Percentiles rank a stretch among this genome's conserved stretches.
Evolutionary conservation across 2,888 invertebrate species (phyloP).

Genomic region (Clostera curtula): DNA sequence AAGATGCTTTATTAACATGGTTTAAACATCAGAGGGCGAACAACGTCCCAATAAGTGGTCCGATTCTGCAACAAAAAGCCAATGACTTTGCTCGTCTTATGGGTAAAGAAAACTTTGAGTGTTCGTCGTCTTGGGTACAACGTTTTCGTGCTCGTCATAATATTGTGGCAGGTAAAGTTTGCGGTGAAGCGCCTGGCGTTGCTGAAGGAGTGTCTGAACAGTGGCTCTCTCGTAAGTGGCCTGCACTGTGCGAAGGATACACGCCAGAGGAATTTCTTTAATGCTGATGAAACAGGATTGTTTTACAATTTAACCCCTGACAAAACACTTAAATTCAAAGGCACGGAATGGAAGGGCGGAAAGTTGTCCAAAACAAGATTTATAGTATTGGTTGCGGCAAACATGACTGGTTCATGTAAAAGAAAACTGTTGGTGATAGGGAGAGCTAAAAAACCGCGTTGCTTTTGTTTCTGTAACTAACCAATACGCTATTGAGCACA

Average conservation of each 20-base stretch:
- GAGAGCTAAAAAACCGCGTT: slow-evolving; percentile 30
- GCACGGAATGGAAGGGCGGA: slow-evolving; percentile 25
- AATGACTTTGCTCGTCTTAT: slow-evolving; percentile 22
- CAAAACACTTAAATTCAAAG: slow-evolving; percentile 26
- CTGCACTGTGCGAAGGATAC: slow-evolving; percentile 16
- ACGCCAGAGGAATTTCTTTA: slow-evolving; percentile 18
- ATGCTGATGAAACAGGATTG: slow-evolving; percentile 26
- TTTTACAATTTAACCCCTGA: slow-evolving; percentile 26
- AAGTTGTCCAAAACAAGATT: slow-evolving; percentile 27
- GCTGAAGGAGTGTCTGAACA: slow-evolving; percentile 20
- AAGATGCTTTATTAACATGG: slow-evolving; percentile 23
- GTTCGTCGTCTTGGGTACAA: slow-evolving; percentile 26
- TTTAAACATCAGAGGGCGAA: slow-evolving; percentile 23
- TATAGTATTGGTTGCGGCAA: slow-evolving; percentile 30
- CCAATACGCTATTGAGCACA: slow-evolving; percentile 7
- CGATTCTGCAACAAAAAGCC: slow-evolving; percentile 9
- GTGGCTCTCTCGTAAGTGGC: slow-evolving; percentile 14
- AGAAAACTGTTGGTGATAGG: slow-evolving; percentile 30
- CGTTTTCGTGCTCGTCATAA: slow-evolving; percentile 24
- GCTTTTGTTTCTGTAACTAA: slow-evolving; percentile 20
- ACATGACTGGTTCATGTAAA: slow-evolving; percentile 33
- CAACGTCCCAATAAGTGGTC: slow-evolving; percentile 21
- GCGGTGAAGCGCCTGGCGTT: slow-evolving; percentile 14
- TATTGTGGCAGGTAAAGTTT: slow-evolving; percentile 19
- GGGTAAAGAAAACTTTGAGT: slow-evolving; percentile 21